These are phyloP conservation scores for Arothron firmamentum DNA, from an alignment of 2,113 vertebrate species.

Conservation along the genomic window DNA sequence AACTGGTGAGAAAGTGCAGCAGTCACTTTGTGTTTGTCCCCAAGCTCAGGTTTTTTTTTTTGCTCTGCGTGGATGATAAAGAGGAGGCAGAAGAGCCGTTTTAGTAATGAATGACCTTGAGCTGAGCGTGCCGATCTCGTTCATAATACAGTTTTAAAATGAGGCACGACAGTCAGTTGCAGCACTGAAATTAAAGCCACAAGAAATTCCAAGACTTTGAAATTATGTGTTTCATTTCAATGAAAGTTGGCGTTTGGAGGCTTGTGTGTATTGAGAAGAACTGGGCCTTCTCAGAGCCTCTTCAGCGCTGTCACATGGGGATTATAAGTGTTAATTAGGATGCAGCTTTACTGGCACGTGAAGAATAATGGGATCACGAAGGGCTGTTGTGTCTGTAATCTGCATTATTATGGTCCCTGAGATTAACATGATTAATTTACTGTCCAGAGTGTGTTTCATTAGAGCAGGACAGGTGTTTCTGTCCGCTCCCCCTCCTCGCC, in stretches of 20 bases:
- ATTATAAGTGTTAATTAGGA: constrained; percentile 32
- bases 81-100: constrained; percentile 9
- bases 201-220: constrained; percentile 2
- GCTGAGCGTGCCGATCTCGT: constrained; percentile 7
- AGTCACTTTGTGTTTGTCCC: constrained; percentile 17
- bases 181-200: constrained; percentile 37
- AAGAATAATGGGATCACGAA: constrained; percentile 3
- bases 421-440: not conserved
- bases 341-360: constrained; percentile 1
- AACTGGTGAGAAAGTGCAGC: constrained; percentile 80
- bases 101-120: constrained; percentile 43
- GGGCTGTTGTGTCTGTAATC: not conserved
- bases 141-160: no score
- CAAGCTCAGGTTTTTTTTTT: constrained; percentile 18
- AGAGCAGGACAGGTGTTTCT: no score
- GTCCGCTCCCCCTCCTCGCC: no score
- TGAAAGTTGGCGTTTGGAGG: constrained; percentile 4
- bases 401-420: not conserved
- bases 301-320: constrained; percentile 2
- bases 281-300: constrained; percentile 1
- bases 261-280: not conserved
- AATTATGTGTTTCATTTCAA: constrained; percentile 12
- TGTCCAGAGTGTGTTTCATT: not conserved
- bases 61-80: constrained; percentile 20
- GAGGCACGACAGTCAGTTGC: constrained; percentile 5